Base-by-base conservation (phyloP, 2,797 vertebrate species). In the Oryzias dopingdopingensis region DNA sequence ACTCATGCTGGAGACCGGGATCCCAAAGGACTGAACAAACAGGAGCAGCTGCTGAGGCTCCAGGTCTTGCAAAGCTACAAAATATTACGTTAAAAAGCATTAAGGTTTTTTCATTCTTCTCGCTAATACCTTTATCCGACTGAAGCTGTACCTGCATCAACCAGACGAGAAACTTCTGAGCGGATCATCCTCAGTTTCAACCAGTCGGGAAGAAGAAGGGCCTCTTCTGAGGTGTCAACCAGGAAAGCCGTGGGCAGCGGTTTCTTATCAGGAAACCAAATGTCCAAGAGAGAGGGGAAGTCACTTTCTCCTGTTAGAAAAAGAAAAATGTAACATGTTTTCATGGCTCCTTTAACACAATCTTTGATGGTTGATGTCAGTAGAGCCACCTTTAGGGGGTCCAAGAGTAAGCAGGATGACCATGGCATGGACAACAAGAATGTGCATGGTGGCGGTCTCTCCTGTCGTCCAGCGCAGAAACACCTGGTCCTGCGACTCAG, bases 1-100 rank as follows among this genome's bases (percentile, higher is more conserved):
- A 67, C 97, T 99, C 97, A 99, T 99, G 85, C 97, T 98, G 85
- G 96, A 98, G n/a, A 98, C 96, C 0, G 97, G 97, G 62, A 99
- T 99, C 47, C 97, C 97, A 4, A 99, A 99, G 4, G 97, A 99
- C 80, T 99, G 97, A 14, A 99, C 97, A 5, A 99, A 99, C 48
- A 99, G 89, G 71, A 99, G 91, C 78, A 99, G 87, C 88, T 99
- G 97, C 81, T 98, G 95, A 0, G 96, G 93, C 74, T 99, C 97
- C 66, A 99, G 88, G 78, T 99, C 97, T 70, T 98, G 95, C 61
- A 99, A 77, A 26, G 97, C 97, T 98, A 24, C 40, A 6, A 52
- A 48, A 65, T 0, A 59, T 3, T 66, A 5, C 0, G 5, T 70
- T 60, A 24, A 40, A 56, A 65, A 1, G 37, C 1, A 0, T 5